Evolutionary conservation across 2,888 invertebrate genomes (phyloP).

Genomic region (Mongoloraphidia duomilia): DNA sequence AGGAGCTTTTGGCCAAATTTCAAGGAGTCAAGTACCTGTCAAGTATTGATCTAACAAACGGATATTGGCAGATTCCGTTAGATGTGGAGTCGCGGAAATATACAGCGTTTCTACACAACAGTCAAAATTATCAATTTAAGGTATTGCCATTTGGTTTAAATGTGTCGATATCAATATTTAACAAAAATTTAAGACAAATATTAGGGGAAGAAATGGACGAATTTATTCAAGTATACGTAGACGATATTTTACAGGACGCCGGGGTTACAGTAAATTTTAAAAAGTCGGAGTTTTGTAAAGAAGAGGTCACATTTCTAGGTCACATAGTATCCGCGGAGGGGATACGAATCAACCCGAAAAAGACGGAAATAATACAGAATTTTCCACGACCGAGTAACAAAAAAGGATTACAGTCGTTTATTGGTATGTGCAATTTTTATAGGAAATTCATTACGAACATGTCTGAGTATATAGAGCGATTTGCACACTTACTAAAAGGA

Average conservation of each 20-base stretch:
- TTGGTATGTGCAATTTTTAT: slow-evolving; percentile 9
- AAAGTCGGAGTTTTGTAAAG: not conserved
- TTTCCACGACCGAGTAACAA: slow-evolving; percentile 6
- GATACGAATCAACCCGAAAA: not conserved
- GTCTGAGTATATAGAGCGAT: too few relatives aligned
- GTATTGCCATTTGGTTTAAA: slow-evolving; percentile 6
- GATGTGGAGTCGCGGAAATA: not conserved
- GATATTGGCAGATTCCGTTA: slow-evolving; percentile 6
- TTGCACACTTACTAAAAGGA: not conserved
- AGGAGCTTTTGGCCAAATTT: not conserved
- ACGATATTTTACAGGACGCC: not conserved
- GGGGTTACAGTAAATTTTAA: not conserved
- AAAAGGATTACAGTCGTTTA: slow-evolving; percentile 6
- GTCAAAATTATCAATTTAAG: slow-evolving; percentile 3
- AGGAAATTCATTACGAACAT: slow-evolving; percentile 1
- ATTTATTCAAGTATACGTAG: slow-evolving; percentile 1
- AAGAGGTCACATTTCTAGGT: not conserved
- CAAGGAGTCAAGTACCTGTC: not conserved
- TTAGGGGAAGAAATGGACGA: not conserved
- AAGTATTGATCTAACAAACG: slow-evolving; percentile 4
- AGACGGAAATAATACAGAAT: not conserved
- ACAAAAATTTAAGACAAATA: not conserved
- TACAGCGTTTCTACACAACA: slow-evolving; percentile 3
- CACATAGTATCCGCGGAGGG: not conserved
- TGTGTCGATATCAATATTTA: slow-evolving; percentile 4